Conservation (phyloP, 1,140 invertebrate genomes). For the Campoletis sonorensis region DNA sequence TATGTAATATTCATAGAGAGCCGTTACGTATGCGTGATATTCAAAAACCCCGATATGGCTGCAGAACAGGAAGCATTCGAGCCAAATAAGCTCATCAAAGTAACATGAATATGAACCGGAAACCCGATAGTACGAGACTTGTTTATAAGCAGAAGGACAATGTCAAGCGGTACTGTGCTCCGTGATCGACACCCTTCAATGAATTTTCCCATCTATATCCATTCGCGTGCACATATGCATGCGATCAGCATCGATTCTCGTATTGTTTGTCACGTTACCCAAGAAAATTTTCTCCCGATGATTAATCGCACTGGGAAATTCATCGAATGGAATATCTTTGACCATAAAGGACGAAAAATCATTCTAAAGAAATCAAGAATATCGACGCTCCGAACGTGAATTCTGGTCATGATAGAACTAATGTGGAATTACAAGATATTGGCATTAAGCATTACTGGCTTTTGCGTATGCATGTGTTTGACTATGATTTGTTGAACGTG, state of each 20-base stretch:
- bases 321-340: too few species aligned
- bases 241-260: not conserved
- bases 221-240: too few species aligned
- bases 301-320: too few species aligned
- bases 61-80: constrained; percentile 15
- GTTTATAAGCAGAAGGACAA: not conserved
- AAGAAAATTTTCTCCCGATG: too few species aligned
- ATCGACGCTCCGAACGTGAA: too few species aligned
- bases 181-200: constrained; percentile 31
- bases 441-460: too few species aligned
- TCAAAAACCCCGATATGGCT: constrained; percentile 5
- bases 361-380: too few species aligned
- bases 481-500: not conserved
- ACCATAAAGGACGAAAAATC: too few species aligned
- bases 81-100: constrained; percentile 23
- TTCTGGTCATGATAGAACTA: too few species aligned
- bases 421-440: too few species aligned
- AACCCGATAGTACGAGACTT: constrained; percentile 22
- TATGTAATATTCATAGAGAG: not conserved
- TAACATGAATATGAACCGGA: not conserved
- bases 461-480: too few species aligned
- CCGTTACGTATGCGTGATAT: not conserved
- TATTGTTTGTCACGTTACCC: not conserved
- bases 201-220: not conserved
- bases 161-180: constrained; percentile 35